These are phyloP conservation scores for Agriotes lineatus DNA, from an alignment of 2,888 invertebrate species.

Conservation along the genomic window DNA sequence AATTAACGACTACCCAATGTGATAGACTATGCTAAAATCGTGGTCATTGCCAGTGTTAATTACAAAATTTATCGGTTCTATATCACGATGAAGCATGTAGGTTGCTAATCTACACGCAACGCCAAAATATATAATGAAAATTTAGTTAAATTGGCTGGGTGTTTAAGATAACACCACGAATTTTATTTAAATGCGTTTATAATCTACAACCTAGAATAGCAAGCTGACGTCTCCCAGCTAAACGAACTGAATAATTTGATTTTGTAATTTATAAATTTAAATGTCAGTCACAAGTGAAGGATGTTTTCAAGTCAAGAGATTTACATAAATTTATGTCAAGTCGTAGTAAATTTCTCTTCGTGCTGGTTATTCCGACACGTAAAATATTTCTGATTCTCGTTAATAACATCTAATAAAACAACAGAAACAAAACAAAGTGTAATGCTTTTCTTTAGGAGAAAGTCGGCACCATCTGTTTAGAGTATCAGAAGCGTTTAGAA, in stretches of 20 bases:
- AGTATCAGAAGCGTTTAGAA: too few species aligned
- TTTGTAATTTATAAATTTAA: constrained; percentile 57
- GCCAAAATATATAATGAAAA: not conserved
- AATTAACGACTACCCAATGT: too few species aligned
- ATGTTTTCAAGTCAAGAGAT: constrained; percentile 49
- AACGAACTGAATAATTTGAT: constrained; percentile 52
- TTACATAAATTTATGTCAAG: constrained; percentile 52
- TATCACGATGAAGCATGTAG: not conserved
- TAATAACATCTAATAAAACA: not conserved
- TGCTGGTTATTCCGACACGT: constrained; percentile 3
- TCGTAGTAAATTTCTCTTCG: constrained; percentile 21
- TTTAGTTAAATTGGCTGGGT: not conserved
- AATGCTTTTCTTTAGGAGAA: not conserved
- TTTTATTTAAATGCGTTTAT: not conserved
- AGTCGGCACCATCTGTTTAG: too few species aligned
- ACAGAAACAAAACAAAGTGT: not conserved
- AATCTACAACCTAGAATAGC: not conserved
- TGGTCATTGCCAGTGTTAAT: too few species aligned
- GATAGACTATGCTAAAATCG: too few species aligned
- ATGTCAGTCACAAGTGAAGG: constrained; percentile 53
- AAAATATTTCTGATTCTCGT: not conserved
- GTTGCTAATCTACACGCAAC: not conserved
- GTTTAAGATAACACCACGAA: not conserved
- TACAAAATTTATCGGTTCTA: too few species aligned
- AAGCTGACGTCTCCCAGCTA: constrained; percentile 33